Evolutionary conservation across 2,797 vertebrate species (phyloP).

Genomic region (Sphenopsis melanotis): DNA sequence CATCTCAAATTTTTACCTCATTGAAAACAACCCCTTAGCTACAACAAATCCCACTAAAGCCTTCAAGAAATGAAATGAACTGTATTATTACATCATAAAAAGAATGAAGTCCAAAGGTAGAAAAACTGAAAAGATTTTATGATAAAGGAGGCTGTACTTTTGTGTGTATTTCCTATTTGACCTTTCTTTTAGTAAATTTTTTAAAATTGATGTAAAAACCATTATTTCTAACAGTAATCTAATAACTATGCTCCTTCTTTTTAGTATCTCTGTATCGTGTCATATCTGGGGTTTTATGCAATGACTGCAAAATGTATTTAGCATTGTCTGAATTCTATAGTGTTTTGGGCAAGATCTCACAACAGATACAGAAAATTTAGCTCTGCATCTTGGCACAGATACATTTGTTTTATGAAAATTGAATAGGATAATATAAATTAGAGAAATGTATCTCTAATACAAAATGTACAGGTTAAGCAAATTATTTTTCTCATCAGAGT

Average conservation of each 20-base stretch:
- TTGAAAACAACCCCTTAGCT: neutral
- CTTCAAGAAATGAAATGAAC: neutral
- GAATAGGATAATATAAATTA: neutral
- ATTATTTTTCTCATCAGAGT: neutral
- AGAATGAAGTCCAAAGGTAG: neutral
- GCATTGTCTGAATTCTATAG: neutral
- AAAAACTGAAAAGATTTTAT: neutral
- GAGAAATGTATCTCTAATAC: slow-evolving; percentile 10
- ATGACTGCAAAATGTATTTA: neutral
- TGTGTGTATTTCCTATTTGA: neutral
- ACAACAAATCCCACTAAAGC: neutral
- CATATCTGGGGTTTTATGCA: neutral
- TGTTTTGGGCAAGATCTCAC: neutral
- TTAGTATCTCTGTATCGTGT: neutral
- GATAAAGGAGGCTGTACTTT: neutral
- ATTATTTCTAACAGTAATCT: neutral
- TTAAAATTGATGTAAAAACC: neutral
- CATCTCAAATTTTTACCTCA: neutral
- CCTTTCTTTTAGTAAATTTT: neutral
- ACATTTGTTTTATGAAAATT: neutral
- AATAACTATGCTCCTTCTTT: neutral
- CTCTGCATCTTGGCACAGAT: neutral
- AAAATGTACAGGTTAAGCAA: neutral
- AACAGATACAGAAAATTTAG: neutral
- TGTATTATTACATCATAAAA: neutral